Base-by-base conservation (phyloP, 2,888 invertebrate species). In the Luffia ferchaultella region DNA sequence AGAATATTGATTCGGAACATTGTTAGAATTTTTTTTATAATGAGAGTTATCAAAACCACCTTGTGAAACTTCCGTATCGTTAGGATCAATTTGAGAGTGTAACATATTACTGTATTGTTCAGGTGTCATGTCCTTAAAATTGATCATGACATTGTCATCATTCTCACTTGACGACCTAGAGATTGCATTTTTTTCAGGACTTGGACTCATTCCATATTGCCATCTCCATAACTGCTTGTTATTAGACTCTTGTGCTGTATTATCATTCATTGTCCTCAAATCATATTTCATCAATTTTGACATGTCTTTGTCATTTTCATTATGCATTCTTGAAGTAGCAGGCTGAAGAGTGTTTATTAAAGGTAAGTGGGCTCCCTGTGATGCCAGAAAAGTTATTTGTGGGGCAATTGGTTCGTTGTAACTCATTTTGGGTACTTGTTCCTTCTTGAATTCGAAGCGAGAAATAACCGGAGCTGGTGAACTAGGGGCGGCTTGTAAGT, bases 371-470 rank as follows among this genome's bases (percentile, higher is more conserved):
- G 80, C 76, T 48, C 83, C 83, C 60, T 83, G 82, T 42, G 83
- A 77, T 59, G 83, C 83, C 56, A 78, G 55, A 65, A 83, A 83
- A 58, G 82, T 83, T 57, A 83, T 69, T 71, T 83, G 80, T 42
- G 83, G 83, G 51, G 76, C 64, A 61, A 83, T 77, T 40, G 71
- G 62, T 52, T 63, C 68, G 60, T 68, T 76, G 43, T 58, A 54
- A 63, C 74, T 79, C 20, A 19, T 18, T 53, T 55, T 55, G 63
- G 70, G 70, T 53, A 68, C 62, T 58, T 73, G 73, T 54, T 78
- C 74, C 48, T 62, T 60, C 48, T 62, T 55, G 55, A 65, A 68
- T 49, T 78, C 77, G 51, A 67, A 60, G 51, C 59, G 65, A 18
- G 70, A 58, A 66, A 73, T 76, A 47, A 68, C 58, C n/a, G 73